phyloP scores from a whole-genome alignment of 2,797 vertebrate genomes.

The Aeoliscus strigatus region DNA sequence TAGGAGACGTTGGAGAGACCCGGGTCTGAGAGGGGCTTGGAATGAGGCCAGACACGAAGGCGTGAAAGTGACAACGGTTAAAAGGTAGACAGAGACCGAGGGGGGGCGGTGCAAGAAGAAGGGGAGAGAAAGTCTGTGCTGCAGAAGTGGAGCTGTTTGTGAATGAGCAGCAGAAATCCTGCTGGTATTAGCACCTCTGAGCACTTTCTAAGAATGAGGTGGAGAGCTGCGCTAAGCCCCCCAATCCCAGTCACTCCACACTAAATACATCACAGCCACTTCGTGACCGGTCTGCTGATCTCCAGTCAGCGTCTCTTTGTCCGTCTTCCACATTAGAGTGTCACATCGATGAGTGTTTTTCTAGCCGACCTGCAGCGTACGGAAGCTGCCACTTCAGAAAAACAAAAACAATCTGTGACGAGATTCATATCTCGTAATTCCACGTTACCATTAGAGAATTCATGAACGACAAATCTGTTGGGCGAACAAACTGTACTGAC shows the following conservation, averaged over 20 bases:
- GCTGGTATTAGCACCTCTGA: slow-evolving; percentile 51
- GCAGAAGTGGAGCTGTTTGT: slow-evolving; percentile 38
- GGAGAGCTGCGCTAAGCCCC: slow-evolving; percentile 45
- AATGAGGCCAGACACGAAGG: slow-evolving; percentile 9
- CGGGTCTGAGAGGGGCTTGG: slow-evolving; percentile 13
- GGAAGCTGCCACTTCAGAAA: no score
- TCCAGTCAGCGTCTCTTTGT: no score
- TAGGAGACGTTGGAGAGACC: slow-evolving; percentile 28
- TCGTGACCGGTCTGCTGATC: slow-evolving; percentile 52
- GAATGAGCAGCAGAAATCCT: slow-evolving; percentile 53
- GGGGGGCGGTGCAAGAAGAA: not conserved
- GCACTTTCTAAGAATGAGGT: slow-evolving; percentile 57
- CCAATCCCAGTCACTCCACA: slow-evolving; percentile 56
- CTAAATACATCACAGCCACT: slow-evolving; percentile 61
- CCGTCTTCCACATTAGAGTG: no score
- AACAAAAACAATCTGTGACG: no score
- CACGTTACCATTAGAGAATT: no score
- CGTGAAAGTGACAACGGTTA: not conserved
- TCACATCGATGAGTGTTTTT: no score
- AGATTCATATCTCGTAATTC: no score
- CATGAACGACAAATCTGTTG: no score
- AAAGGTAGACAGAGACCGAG: slow-evolving; percentile 10
- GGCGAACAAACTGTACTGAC: no score
- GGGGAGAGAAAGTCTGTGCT: slow-evolving; percentile 8
- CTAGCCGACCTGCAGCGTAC: no score